Conservation (phyloP, 2,113 vertebrate genomes). For the Tetrax tetrax region DNA sequence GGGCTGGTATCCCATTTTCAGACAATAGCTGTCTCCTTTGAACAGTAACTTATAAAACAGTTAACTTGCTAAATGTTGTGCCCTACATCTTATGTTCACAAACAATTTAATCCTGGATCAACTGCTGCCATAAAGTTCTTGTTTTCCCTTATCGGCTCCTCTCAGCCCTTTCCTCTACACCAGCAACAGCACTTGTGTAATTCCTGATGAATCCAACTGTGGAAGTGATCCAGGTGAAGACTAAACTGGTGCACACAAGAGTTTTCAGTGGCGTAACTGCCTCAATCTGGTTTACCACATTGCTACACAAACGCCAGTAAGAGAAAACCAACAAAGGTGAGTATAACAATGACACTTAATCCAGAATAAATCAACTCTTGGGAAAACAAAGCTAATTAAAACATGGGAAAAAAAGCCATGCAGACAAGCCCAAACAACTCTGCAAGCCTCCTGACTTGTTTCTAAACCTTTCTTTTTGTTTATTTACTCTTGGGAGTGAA, state of each 20-base stretch:
- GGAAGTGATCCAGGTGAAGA: not conserved
- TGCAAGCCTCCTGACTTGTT: not conserved
- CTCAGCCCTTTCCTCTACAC: not conserved
- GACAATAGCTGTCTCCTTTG: not conserved
- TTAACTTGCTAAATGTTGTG: not conserved
- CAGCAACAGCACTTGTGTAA: not conserved
- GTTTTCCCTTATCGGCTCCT: not conserved
- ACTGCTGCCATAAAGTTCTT: not conserved
- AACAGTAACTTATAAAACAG: not conserved
- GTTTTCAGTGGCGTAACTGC: not conserved
- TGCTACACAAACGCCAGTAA: not conserved
- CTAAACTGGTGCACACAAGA: not conserved
- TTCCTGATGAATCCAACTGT: not conserved
- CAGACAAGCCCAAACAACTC: slow-evolving; percentile 34
- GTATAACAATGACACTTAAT: not conserved
- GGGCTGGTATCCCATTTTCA: not conserved
- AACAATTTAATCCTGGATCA: not conserved
- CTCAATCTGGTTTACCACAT: not conserved
- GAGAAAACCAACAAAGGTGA: slow-evolving; percentile 39
- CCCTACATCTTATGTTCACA: not conserved
- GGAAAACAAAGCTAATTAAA: slow-evolving; percentile 39
- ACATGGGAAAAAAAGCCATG: not conserved
- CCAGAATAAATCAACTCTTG: slow-evolving; percentile 19
- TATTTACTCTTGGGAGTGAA: slow-evolving; percentile 3
- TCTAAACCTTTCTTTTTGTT: slow-evolving; percentile 5